Conservation (phyloP, 2,797 vertebrate genomes). For the Poecilia gillii region DNA sequence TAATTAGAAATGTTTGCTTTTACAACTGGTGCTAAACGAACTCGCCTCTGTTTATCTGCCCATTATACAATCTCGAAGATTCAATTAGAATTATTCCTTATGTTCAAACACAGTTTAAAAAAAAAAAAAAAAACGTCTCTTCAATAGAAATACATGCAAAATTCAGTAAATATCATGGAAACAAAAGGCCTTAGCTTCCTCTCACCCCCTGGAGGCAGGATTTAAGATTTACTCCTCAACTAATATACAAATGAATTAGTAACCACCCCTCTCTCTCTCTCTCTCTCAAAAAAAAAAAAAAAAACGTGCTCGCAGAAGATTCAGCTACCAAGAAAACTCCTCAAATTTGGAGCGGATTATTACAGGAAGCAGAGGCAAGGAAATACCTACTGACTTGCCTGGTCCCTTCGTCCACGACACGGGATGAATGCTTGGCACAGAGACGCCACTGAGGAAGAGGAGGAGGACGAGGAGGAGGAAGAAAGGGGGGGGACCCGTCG, state of each 20-base stretch:
- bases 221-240: conserved; percentile 50
- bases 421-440: conserved; percentile 76
- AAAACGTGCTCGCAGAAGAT: conserved; percentile 39
- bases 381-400: conserved; percentile 76
- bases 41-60: conserved; percentile 5
- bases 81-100: conserved; percentile 6
- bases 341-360: conserved; percentile 60
- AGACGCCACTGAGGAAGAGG: conserved; percentile 59
- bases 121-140: not conserved
- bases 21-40: conserved; percentile 32
- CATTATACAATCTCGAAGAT: conserved; percentile 22
- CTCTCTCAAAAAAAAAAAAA: too few relatives aligned
- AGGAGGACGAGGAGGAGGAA: not conserved
- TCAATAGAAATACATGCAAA: conserved; percentile 4
- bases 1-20: not conserved
- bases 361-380: conserved; percentile 67
- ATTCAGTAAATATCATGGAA: conserved; percentile 23
- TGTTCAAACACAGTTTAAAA: conserved; percentile 5
- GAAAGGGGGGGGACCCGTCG: conserved; percentile 66
- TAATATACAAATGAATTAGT: conserved; percentile 68
- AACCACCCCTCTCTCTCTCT: conserved; percentile 31
- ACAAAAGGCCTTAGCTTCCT: conserved; percentile 58
- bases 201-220: conserved; percentile 38
- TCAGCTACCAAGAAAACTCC: conserved; percentile 63
- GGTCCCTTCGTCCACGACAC: conserved; percentile 73